Evolutionary conservation across 2,113 vertebrate genomes (phyloP).

Genomic region (Pseudonaja textilis): DNA sequence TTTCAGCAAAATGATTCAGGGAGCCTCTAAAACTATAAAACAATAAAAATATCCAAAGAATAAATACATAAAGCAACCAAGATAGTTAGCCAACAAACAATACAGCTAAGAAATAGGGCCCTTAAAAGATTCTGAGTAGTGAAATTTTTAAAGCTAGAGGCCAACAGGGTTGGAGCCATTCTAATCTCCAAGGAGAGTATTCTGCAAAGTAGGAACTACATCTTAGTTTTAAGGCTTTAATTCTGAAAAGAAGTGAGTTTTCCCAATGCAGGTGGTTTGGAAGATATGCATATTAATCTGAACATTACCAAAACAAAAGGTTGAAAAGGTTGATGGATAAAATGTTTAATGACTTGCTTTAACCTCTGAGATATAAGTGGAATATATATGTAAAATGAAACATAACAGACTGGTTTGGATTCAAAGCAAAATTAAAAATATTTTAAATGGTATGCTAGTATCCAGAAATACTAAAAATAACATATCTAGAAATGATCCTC

Average conservation of each 20-base stretch:
- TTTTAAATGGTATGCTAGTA: not conserved
- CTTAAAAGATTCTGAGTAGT: not conserved
- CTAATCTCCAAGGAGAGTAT: not conserved
- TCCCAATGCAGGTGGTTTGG: constrained; percentile 12
- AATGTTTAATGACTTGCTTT: constrained; percentile 9
- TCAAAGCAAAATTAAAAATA: not conserved
- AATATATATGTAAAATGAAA: constrained; percentile 21
- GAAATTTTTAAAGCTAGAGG: not conserved
- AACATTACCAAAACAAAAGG: constrained; percentile 26
- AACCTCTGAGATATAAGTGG: constrained; percentile 18
- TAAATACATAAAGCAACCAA: not conserved
- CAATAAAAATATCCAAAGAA: not conserved
- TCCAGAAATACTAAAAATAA: not conserved
- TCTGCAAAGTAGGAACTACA: not conserved
- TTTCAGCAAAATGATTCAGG: not conserved
- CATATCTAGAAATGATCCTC: not conserved
- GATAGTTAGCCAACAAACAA: not conserved
- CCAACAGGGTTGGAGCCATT: not conserved
- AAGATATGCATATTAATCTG: constrained; percentile 29
- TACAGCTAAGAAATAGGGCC: not conserved
- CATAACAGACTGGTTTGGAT: not conserved
- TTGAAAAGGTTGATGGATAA: constrained; percentile 21
- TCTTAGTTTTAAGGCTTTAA: constrained; percentile 19
- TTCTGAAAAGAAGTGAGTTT: constrained; percentile 13
- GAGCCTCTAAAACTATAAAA: not conserved